Conservation (phyloP, 2,888 invertebrate species). For the Orchesella flavescens region DNA sequence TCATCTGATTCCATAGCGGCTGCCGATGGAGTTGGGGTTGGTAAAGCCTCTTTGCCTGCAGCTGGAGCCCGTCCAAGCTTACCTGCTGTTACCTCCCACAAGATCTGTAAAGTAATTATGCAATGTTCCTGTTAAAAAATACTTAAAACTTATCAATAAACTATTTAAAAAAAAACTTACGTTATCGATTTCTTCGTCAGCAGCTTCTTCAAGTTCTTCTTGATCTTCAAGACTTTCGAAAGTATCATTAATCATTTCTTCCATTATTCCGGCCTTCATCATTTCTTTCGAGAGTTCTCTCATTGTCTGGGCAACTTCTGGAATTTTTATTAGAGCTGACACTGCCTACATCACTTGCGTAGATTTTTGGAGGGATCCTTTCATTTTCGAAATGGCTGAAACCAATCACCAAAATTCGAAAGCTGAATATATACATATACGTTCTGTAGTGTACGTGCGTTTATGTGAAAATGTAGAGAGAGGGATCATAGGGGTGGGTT, state of each 20-base stretch:
- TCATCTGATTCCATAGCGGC: conserved; percentile 78
- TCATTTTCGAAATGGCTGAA: conserved; percentile 91
- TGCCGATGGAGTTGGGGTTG: conserved; percentile 76
- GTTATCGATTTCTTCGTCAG: conserved; percentile 94
- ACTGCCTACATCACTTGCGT: conserved; percentile 99
- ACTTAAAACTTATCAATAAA: background rate
- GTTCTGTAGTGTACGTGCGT: no score
- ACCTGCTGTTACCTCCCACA: conserved; percentile 93
- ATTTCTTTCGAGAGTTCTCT: conserved; percentile 98
- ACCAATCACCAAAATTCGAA: background rate
- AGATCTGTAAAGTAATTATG: conserved; percentile 77
- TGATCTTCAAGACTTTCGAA: conserved; percentile 92
- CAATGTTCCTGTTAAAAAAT: no score
- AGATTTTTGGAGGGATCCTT: conserved; percentile 93
- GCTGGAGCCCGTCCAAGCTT: conserved; percentile 93
- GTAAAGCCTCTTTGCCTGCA: conserved; percentile 76
- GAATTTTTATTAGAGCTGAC: conserved; percentile 91
- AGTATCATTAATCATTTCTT: conserved; percentile 99
- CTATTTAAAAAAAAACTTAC: conserved; percentile 75
- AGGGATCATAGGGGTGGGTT: no score
- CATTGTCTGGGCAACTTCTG: conserved; percentile 97
- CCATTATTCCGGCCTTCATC: conserved; percentile 98
- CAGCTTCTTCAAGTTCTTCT: conserved; percentile 96
- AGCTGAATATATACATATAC: no score
- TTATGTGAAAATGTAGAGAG: no score